Conservation (phyloP, 2,113 vertebrate genomes). For the Spizaetus ornatus region DNA sequence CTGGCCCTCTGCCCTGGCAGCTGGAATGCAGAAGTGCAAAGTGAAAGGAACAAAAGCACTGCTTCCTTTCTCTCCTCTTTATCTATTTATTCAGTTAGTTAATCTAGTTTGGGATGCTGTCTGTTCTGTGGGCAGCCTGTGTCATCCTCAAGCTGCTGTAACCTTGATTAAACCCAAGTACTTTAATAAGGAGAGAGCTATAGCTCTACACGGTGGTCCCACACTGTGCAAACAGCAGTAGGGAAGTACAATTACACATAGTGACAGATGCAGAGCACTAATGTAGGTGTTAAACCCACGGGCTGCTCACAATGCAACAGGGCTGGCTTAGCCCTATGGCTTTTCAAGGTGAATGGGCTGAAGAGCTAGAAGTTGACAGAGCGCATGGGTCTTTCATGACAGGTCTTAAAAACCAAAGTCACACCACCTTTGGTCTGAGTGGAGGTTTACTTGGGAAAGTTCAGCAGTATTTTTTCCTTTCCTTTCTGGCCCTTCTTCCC, state of each 20-base stretch:
- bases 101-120: conserved; percentile 1
- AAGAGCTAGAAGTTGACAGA: background rate
- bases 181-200: conserved; percentile 18
- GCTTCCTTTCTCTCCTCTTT: background rate
- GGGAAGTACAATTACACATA: background rate
- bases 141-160: conserved; percentile 9
- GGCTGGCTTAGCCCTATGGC: background rate
- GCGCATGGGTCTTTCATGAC: background rate
- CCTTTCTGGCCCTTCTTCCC: background rate
- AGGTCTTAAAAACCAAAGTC: background rate
- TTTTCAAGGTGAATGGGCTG: background rate
- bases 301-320: background rate
- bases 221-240: background rate
- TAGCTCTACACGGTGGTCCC: background rate
- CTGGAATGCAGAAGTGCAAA: conserved; percentile 20
- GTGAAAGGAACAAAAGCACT: background rate
- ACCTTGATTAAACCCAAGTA: conserved; percentile 44
- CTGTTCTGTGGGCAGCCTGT: conserved; percentile 10
- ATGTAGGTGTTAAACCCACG: background rate
- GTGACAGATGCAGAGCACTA: background rate
- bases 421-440: background rate
- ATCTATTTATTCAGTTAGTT: conserved; percentile 1
- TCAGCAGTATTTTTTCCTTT: background rate
- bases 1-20: conserved; percentile 20
- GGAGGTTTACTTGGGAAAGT: background rate